phyloP scores from a whole-genome alignment of 2,797 vertebrate species.

The Phalloptychus januarius region DNA sequence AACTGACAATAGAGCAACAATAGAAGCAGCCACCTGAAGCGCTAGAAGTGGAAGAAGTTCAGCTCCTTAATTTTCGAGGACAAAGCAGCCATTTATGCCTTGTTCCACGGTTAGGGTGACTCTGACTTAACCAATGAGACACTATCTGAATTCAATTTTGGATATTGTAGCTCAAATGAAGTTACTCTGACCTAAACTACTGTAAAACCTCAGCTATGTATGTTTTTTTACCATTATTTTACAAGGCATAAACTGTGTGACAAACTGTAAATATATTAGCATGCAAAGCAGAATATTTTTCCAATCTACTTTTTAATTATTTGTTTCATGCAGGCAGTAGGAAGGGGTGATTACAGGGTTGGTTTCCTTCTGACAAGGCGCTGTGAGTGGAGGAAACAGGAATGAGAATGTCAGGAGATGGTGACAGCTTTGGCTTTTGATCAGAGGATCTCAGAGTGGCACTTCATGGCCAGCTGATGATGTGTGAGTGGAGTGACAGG shows the following conservation, averaged over 20 bases:
- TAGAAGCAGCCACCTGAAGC: slow-evolving; percentile 68
- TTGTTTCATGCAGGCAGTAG: slow-evolving; percentile 12
- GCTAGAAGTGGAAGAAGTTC: slow-evolving; percentile 64
- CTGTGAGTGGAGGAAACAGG: slow-evolving; percentile 35
- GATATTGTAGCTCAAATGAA: slow-evolving; percentile 52
- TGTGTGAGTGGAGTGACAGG: slow-evolving; percentile 63
- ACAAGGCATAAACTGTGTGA: not conserved
- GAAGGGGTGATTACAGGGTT: slow-evolving; percentile 16
- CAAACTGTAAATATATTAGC: slow-evolving; percentile 6
- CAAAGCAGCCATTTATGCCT: slow-evolving; percentile 69
- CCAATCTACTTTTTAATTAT: not conserved
- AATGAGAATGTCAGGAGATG: slow-evolving; percentile 57
- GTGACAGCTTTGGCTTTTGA: slow-evolving; percentile 75
- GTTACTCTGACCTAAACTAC: slow-evolving; percentile 29
- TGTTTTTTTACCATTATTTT: slow-evolving; percentile 1
- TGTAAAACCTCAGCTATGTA: slow-evolving; percentile 16
- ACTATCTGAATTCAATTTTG: slow-evolving; percentile 57
- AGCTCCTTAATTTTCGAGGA: slow-evolving; percentile 69
- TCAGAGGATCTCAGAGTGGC: slow-evolving; percentile 63
- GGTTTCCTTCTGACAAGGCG: slow-evolving; percentile 30
- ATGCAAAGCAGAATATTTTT: not conserved
- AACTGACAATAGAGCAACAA: slow-evolving; percentile 71
- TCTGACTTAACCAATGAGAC: slow-evolving; percentile 53
- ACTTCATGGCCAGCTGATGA: slow-evolving; percentile 67
- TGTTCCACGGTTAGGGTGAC: slow-evolving; percentile 51